Base-by-base conservation (phyloP, 1,140 invertebrate species). In the Pseudomyrmex flavicornis region DNA sequence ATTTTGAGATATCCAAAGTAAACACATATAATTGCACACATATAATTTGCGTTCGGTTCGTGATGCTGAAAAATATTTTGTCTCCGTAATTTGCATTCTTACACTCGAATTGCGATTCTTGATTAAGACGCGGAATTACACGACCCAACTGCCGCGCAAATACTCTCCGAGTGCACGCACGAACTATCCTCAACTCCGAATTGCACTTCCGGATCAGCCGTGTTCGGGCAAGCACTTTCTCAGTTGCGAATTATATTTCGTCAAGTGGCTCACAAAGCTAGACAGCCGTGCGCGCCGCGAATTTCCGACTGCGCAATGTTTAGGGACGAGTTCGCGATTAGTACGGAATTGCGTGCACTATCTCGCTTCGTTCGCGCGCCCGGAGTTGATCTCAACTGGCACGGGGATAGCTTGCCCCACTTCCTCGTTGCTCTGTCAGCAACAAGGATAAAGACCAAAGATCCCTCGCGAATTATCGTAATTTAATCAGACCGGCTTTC, bases 191-290 rank as follows among this genome's bases (percentile, higher is more conserved):
- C 66, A 80, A 80, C 76, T 80, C 66, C 12, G 54, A 72, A 88
- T 80, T 80, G 69, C 69, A 70, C 73, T 80, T 70, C 69, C 8
- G 74, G 75, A 80, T 87, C 69, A 84, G 59, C 62, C 82, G 74
- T 70, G 82, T 61, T 74, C 70, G 54, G 62, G 52, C 73, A 66
- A 75, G 68, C 74, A 84, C 85, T 87, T 84, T 80, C 69, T 54
- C 68, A 75, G 46, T 58, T 61, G 69, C 54, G 63, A 84, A 84
- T 84, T 84, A 86, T 88, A 83, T 88, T 84, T 88, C 82, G 74
- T 88, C 82, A 75, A 83, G 76, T 82, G 61, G 77, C 69, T 84
- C 74, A 72, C 76, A 80, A 70, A 80, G 66, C 65, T 15, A 73
- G 86, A 87, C 86, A 80, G 66, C 76, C 76, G 66, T 80, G 46